Conservation (phyloP, 2,888 invertebrate species). For the Sycophila texana region DNA sequence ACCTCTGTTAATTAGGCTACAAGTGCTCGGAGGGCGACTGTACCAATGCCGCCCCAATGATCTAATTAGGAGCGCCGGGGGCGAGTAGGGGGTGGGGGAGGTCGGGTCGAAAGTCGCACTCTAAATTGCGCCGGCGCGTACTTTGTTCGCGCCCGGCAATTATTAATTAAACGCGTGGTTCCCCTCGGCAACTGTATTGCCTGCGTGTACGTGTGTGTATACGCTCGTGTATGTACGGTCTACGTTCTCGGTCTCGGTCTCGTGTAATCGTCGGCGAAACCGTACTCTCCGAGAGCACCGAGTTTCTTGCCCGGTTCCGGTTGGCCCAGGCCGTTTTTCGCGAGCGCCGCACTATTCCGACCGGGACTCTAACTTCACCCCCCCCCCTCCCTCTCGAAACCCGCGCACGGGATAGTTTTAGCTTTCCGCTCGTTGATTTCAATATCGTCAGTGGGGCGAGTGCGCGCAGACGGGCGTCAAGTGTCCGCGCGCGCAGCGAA, state of each 20-base stretch:
- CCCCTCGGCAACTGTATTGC: too few relatives aligned
- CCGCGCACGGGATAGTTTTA: not conserved
- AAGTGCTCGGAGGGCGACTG: too few relatives aligned
- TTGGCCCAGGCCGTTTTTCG: conserved; percentile 24
- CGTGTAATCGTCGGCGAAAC: conserved; percentile 41
- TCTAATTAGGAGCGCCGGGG: conserved; percentile 33
- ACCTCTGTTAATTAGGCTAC: too few relatives aligned
- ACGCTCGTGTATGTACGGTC: conserved; percentile 24
- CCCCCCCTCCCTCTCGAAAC: not conserved
- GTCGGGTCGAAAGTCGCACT: too few relatives aligned
- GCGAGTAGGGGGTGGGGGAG: not conserved
- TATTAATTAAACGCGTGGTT: too few relatives aligned
- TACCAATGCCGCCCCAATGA: conserved; percentile 13
- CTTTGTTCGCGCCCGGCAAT: too few relatives aligned
- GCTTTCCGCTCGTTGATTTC: conserved; percentile 52
- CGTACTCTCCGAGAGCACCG: not conserved
- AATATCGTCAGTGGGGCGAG: conserved; percentile 39
- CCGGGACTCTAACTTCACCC: not conserved
- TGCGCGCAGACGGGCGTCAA: conserved; percentile 16
- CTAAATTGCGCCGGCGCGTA: too few relatives aligned
- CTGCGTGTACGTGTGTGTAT: too few relatives aligned
- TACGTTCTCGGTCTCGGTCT: conserved; percentile 28
- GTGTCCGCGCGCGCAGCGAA: conserved; percentile 26
- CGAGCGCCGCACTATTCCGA: conserved; percentile 10
- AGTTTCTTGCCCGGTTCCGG: conserved; percentile 25